phyloP scores from a whole-genome alignment of 2,797 vertebrate genomes.

The Sandelia bainsii region DNA sequence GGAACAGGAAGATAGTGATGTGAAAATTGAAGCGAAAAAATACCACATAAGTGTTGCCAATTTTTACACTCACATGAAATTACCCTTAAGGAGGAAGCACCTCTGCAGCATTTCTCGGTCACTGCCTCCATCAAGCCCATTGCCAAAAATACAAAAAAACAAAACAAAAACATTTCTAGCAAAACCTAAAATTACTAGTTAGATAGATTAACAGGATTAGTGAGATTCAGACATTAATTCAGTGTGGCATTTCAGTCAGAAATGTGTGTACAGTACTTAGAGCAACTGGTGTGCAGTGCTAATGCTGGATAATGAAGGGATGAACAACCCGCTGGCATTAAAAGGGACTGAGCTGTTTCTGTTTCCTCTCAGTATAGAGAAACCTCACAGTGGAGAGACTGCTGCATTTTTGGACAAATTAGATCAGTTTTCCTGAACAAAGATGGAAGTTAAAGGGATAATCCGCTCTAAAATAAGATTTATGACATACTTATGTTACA shows the following conservation, averaged over 20 bases:
- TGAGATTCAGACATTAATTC: slow-evolving; percentile 54
- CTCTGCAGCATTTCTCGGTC: slow-evolving; percentile 34
- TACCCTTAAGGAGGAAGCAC: slow-evolving; percentile 15
- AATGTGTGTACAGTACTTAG: slow-evolving; percentile 48
- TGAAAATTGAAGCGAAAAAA: slow-evolving; percentile 36
- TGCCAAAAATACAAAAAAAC: slow-evolving; percentile 10
- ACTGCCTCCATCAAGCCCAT: slow-evolving; percentile 32
- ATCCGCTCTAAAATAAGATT: slow-evolving; percentile 21
- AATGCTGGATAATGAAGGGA: slow-evolving; percentile 68
- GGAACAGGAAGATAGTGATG: slow-evolving; percentile 6
- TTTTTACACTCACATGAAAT: slow-evolving; percentile 38
- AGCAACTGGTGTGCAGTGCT: slow-evolving; percentile 30
- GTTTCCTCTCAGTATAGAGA: slow-evolving; percentile 44
- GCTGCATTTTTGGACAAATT: slow-evolving; percentile 39
- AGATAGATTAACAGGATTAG: slow-evolving; percentile 61
- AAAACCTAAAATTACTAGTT: slow-evolving; percentile 55
- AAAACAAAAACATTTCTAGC: slow-evolving; percentile 5
- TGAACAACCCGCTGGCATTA: slow-evolving; percentile 53
- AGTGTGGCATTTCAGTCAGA: slow-evolving; percentile 49
- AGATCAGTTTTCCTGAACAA: slow-evolving; percentile 25
- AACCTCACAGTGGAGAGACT: slow-evolving; percentile 39
- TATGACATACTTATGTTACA: background rate
- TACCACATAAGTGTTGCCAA: slow-evolving; percentile 34
- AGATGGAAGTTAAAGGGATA: slow-evolving; percentile 23
- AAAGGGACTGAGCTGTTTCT: slow-evolving; percentile 51